Evolutionary conservation across 2,113 vertebrate genomes (phyloP).

Genomic region (Empidonax alnorum): DNA sequence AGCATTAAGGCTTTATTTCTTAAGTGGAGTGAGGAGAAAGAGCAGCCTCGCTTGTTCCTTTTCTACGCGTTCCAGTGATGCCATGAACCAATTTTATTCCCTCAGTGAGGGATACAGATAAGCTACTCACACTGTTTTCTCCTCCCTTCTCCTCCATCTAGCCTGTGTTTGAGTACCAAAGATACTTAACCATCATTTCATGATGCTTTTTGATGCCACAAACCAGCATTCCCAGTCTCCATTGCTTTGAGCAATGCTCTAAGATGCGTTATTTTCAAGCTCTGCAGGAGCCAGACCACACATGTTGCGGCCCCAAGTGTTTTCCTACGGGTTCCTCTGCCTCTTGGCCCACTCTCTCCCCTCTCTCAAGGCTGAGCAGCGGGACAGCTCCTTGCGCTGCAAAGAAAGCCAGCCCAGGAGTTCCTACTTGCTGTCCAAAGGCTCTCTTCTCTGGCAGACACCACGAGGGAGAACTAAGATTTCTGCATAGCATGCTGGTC

Average conservation of each 20-base stretch:
- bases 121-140: not conserved
- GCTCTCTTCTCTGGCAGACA: not conserved
- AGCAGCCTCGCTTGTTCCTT: not conserved
- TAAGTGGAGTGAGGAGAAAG: not conserved
- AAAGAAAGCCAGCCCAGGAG: not conserved
- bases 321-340: not conserved
- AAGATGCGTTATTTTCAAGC: not conserved
- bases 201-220: not conserved
- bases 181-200: not conserved
- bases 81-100: not conserved
- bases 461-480: not conserved
- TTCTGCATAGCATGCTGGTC: not conserved
- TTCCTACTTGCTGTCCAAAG: not conserved
- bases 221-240: not conserved
- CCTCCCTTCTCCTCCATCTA: not conserved
- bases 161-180: not conserved
- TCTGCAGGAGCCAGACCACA: not conserved
- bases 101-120: not conserved
- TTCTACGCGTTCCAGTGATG: not conserved
- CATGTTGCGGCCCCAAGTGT: not conserved
- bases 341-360: not conserved
- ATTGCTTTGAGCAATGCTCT: not conserved
- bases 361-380: not conserved
- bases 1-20: conserved; percentile 26
- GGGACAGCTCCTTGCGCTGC: not conserved